These are phyloP conservation scores for Nymphalis polychloros DNA, from an alignment of 2,888 invertebrate genomes.

Conservation along the genomic window DNA sequence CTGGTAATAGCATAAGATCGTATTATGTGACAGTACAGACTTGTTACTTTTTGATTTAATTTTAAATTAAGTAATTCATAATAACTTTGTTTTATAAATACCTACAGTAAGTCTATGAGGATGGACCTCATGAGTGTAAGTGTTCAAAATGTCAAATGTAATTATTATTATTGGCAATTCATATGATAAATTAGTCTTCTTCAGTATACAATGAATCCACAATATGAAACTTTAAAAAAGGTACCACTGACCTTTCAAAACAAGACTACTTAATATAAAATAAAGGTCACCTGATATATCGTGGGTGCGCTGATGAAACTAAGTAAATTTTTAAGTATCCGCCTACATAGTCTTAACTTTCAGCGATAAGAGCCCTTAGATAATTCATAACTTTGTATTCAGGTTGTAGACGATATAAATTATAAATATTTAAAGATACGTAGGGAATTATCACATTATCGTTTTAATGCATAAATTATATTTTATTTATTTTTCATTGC, in stretches of 20 bases:
- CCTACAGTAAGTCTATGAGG: too few relatives aligned
- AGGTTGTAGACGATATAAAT: background rate
- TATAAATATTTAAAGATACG: too few relatives aligned
- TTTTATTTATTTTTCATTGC: too few relatives aligned
- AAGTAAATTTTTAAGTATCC: slow-evolving; percentile 12
- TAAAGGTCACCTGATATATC: background rate
- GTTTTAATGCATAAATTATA: too few relatives aligned
- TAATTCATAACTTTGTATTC: background rate
- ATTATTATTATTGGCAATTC: background rate
- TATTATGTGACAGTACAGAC: background rate
- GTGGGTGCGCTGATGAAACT: background rate
- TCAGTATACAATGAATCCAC: background rate
- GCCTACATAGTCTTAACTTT: background rate
- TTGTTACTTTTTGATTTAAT: too few relatives aligned
- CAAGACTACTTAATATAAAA: background rate
- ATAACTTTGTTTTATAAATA: too few relatives aligned
- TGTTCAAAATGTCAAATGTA: too few relatives aligned
- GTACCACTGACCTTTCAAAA: background rate
- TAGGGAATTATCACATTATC: too few relatives aligned
- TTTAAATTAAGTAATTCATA: too few relatives aligned
- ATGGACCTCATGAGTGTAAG: too few relatives aligned
- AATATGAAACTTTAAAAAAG: background rate
- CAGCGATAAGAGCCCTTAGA: background rate
- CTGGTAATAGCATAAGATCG: slow-evolving; percentile 5
- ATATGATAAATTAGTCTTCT: background rate